These are phyloP conservation scores for Myotis vivesi DNA, from an alignment of 2,797 vertebrate genomes.

Conservation along the genomic window DNA sequence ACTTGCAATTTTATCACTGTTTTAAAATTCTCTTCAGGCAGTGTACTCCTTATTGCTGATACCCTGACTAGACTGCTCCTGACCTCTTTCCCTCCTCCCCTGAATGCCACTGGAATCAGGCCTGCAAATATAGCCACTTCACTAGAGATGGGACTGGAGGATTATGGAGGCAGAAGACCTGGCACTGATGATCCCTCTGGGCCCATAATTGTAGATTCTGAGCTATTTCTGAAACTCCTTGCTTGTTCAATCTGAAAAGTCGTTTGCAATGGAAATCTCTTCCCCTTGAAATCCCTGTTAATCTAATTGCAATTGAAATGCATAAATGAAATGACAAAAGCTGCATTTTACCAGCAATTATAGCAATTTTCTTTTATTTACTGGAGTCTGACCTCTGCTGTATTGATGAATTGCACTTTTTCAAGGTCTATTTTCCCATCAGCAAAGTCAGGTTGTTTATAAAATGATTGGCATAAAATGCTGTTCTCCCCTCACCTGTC, in stretches of 20 bases:
- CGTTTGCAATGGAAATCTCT: slow-evolving; percentile 79
- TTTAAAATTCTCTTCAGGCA: slow-evolving; percentile 3
- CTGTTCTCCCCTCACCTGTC: slow-evolving; percentile 20
- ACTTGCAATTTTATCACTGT: background rate
- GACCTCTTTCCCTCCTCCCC: too few species aligned
- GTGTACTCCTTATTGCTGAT: background rate
- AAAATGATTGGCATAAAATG: slow-evolving; percentile 68
- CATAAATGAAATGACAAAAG: slow-evolving; percentile 79
- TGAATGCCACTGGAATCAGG: background rate
- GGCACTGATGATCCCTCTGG: slow-evolving; percentile 59
- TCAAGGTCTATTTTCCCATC: slow-evolving; percentile 77
- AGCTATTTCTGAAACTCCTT: slow-evolving; percentile 75
- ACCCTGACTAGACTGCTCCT: background rate
- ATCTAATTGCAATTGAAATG: slow-evolving; percentile 81
- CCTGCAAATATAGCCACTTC: background rate
- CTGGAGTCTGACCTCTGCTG: slow-evolving; percentile 76
- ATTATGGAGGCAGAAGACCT: slow-evolving; percentile 45
- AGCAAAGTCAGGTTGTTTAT: slow-evolving; percentile 74
- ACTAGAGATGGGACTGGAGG: background rate
- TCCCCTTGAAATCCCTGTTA: slow-evolving; percentile 75
- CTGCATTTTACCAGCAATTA: slow-evolving; percentile 80
- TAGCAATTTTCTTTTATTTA: slow-evolving; percentile 81
- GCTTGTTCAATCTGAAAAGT: slow-evolving; percentile 69
- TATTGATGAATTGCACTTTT: slow-evolving; percentile 74
- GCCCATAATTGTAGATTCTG: slow-evolving; percentile 63